Evolutionary conservation across 2,888 invertebrate species (phyloP).

Genomic region (Aradus depressus): DNA sequence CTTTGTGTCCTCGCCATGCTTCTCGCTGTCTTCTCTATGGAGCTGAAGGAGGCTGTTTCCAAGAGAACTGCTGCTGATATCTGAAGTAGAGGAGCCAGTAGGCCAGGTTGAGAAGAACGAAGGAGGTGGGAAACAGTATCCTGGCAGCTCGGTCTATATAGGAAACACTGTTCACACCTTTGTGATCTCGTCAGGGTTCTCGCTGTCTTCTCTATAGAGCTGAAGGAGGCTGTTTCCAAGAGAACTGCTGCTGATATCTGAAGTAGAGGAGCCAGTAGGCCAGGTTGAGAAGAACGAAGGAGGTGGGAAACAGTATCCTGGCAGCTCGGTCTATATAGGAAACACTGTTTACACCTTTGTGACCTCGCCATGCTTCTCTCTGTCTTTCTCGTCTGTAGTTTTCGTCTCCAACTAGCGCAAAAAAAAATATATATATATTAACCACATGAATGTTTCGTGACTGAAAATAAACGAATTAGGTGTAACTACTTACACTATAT

Average conservation of each 20-base stretch:
- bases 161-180: slow-evolving; percentile 77
- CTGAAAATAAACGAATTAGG: too few species aligned
- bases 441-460: too few species aligned
- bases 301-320: slow-evolving; percentile 69
- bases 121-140: slow-evolving; percentile 73
- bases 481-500: too few species aligned
- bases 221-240: slow-evolving; percentile 51
- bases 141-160: slow-evolving; percentile 72
- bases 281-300: slow-evolving; percentile 74
- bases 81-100: slow-evolving; percentile 83
- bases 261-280: slow-evolving; percentile 84
- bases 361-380: slow-evolving; percentile 50
- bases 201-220: background rate
- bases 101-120: slow-evolving; percentile 71
- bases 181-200: slow-evolving; percentile 33
- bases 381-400: slow-evolving; percentile 51
- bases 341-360: slow-evolving; percentile 71
- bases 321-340: slow-evolving; percentile 75
- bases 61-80: slow-evolving; percentile 62
- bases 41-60: slow-evolving; percentile 47
- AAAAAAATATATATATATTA: background rate
- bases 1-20: slow-evolving; percentile 48
- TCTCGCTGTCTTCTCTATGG: slow-evolving; percentile 61
- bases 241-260: slow-evolving; percentile 62
- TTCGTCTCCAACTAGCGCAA: slow-evolving; percentile 33